Conservation (phyloP, 92 coral and sea anemone genomes). For the Desmophyllum pertusum region DNA sequence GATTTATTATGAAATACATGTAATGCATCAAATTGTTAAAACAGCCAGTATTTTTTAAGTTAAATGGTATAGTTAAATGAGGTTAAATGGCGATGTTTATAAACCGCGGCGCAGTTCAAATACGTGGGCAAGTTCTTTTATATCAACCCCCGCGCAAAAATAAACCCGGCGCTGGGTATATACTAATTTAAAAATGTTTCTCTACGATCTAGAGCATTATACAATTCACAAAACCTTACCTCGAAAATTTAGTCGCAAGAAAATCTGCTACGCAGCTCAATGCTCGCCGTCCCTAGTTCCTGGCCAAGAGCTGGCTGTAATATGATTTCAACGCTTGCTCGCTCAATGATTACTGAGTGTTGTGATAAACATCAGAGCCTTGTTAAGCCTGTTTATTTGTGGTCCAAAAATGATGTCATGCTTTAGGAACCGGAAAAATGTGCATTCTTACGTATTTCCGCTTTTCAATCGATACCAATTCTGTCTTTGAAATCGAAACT, state of each 20-base stretch:
- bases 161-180: not conserved
- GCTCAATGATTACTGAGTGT: conserved; percentile 6
- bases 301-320: not conserved
- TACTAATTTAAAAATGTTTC: not conserved
- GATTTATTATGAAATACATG: not conserved
- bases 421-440: conserved; percentile 19
- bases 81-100: conserved; percentile 1
- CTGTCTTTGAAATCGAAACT: conserved; percentile 2
- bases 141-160: conserved; percentile 2
- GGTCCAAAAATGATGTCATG: conserved; percentile 33
- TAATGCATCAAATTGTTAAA: not conserved
- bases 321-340: not conserved
- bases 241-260: not conserved
- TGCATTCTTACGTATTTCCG: conserved; percentile 41
- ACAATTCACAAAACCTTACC: conserved; percentile 2
- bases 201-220: too few species aligned
- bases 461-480: not conserved
- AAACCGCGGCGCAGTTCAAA: not conserved
- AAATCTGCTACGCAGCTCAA: conserved; percentile 1
- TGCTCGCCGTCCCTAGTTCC: not conserved
- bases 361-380: conserved; percentile 25
- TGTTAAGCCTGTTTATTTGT: conserved; percentile 1
- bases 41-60: not conserved
- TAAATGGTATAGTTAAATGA: not conserved
- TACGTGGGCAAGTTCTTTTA: not conserved